phyloP scores from a whole-genome alignment of 30 jellyfish, hydroid and myxozoan genomes.

The Morbakka virulenta region DNA sequence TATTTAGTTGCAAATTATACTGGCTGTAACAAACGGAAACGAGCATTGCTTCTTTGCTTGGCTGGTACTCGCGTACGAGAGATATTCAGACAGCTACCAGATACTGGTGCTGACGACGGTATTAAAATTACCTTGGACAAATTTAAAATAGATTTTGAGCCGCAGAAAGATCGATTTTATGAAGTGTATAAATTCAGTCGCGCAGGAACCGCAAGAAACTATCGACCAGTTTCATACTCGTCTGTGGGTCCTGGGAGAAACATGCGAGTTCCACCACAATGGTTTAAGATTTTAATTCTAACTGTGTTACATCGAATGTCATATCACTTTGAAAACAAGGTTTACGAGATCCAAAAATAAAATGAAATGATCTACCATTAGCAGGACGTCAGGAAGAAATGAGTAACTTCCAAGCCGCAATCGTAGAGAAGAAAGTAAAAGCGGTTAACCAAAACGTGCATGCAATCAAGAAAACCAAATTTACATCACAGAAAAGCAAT shows the following conservation, averaged over 20 bases:
- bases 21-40: neutral
- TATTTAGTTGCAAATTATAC: no score
- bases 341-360: neutral
- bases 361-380: neutral
- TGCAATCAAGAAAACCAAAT: no score
- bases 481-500: no score
- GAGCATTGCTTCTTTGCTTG: neutral
- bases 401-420: constrained; percentile 15
- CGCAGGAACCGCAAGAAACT: no score
- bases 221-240: constrained; percentile 25
- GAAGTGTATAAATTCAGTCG: constrained; percentile 24
- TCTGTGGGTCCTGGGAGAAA: constrained; percentile 19
- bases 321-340: constrained; percentile 2
- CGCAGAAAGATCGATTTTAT: constrained; percentile 1
- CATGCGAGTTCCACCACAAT: constrained; percentile 9
- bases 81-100: no score
- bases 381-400: constrained; percentile 32
- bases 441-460: no score
- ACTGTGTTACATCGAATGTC: neutral
- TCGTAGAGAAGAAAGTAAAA: neutral
- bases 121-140: constrained; percentile 1
- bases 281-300: constrained; percentile 4
- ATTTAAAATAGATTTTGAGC: constrained; percentile 11
- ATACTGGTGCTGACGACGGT: constrained; percentile 23
- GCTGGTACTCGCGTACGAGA: constrained; percentile 19